phyloP scores from a whole-genome alignment of 2,888 invertebrate genomes.

The Lathronympha strigana region DNA sequence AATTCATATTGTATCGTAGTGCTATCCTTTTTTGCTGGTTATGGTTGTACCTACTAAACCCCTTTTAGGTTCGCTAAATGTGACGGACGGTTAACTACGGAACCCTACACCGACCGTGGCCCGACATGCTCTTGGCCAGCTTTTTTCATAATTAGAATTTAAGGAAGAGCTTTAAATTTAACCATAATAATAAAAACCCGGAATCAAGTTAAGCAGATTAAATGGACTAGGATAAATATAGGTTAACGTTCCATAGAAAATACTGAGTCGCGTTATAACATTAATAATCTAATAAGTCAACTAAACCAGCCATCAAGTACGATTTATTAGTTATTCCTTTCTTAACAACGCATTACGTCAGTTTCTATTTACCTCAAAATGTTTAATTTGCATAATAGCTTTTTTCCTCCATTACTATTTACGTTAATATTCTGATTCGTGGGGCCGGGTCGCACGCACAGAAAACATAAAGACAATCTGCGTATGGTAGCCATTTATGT shows the following conservation, averaged over 20 bases:
- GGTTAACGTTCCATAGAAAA: conserved; percentile 7
- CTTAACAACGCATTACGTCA: conserved; percentile 77
- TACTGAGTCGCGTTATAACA: conserved; percentile 43
- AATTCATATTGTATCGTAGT: too few species aligned
- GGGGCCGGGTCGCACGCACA: conserved; percentile 81
- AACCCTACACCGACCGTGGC: too few species aligned
- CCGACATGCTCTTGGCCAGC: too few species aligned
- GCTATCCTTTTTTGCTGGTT: too few species aligned
- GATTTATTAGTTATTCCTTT: conserved; percentile 73
- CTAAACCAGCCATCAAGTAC: conserved; percentile 64
- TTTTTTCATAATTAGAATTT: too few species aligned
- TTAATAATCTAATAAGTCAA: conserved; percentile 64
- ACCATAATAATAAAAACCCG: neutral
- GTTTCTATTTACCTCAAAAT: conserved; percentile 82
- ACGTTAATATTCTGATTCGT: conserved; percentile 82
- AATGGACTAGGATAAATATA: conserved; percentile 1
- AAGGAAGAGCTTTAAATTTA: too few species aligned
- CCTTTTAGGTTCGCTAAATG: too few species aligned
- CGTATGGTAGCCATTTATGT: conserved; percentile 80
- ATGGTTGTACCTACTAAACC: too few species aligned
- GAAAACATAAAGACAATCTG: conserved; percentile 82
- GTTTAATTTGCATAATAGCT: conserved; percentile 84
- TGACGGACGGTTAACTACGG: too few species aligned
- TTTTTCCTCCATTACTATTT: conserved; percentile 81
- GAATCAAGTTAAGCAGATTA: neutral